Percentiles rank a stretch among this genome's conserved stretches.
phyloP scores from a whole-genome alignment of 2,797 vertebrate species.

The Onychomys leucogaster region DNA sequence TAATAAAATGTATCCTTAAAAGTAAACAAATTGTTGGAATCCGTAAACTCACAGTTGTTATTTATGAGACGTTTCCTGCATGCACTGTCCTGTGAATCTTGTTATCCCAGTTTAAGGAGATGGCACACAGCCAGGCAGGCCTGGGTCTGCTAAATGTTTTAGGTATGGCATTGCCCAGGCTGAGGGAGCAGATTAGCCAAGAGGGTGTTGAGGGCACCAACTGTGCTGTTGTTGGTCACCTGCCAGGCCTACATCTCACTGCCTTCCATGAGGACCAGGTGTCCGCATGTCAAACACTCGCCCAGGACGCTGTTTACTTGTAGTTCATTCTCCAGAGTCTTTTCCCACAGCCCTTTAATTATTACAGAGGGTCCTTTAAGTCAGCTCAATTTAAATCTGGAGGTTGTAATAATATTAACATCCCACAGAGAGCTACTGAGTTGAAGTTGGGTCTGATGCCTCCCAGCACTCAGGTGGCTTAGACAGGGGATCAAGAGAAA shows the following conservation, averaged over 20 bases:
- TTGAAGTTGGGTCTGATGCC: neutral
- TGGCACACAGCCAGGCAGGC: accelerated
- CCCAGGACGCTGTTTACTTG: neutral
- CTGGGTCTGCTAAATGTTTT: neutral
- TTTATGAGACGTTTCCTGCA: too few relatives aligned
- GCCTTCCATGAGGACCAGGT: neutral
- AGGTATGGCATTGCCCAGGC: neutral
- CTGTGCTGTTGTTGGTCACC: accelerated
- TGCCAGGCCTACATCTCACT: neutral
- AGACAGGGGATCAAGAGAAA: too few relatives aligned
- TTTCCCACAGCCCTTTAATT: neutral
- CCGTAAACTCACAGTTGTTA: neutral
- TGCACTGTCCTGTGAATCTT: accelerated
- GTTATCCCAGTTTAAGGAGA: accelerated
- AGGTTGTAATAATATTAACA: neutral
- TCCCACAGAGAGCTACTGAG: neutral
- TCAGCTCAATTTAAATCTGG: neutral
- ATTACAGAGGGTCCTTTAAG: neutral
- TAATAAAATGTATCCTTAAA: neutral
- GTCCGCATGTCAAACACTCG: too few relatives aligned
- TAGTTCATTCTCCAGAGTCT: neutral
- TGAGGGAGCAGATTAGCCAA: neutral
- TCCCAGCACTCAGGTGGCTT: neutral
- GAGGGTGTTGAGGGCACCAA: neutral
- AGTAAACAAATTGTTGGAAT: neutral